Evolutionary conservation across 2,888 invertebrate species (phyloP).

Genomic region (Polymixis flavicincta): DNA sequence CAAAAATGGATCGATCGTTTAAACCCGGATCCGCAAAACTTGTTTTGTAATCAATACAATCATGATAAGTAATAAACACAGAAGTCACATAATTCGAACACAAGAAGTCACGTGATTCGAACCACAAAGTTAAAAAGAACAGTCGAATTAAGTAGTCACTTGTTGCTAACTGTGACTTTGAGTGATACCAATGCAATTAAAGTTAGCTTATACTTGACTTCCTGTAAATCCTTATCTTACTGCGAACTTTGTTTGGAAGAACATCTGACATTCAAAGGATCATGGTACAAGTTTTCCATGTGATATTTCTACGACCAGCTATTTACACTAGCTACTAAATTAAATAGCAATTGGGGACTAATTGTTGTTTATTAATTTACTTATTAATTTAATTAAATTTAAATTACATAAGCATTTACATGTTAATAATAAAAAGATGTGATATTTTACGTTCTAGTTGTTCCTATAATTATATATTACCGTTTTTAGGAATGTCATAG

Average conservation of each 20-base stretch:
- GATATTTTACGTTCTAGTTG: neutral
- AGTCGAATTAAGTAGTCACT: neutral
- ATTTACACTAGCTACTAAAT: too few species aligned
- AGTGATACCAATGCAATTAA: constrained; percentile 13
- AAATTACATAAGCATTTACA: too few species aligned
- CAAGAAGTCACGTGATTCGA: neutral
- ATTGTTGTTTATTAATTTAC: neutral
- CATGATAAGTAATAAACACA: neutral
- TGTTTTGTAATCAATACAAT: too few species aligned
- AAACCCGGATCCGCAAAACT: too few species aligned
- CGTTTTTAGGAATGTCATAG: too few species aligned
- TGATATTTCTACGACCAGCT: too few species aligned
- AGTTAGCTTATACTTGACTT: neutral
- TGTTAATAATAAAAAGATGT: neutral
- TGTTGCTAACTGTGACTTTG: constrained; percentile 10
- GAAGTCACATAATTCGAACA: neutral
- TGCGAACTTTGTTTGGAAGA: neutral
- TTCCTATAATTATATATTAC: too few species aligned
- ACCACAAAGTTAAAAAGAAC: neutral
- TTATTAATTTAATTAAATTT: too few species aligned
- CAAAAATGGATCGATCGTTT: too few species aligned
- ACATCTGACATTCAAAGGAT: neutral
- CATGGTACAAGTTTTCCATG: neutral
- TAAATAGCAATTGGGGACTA: neutral
- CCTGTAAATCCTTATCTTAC: neutral